Conservation (phyloP, 2,888 invertebrate genomes). For the Rhyacophila evoluta region DNA sequence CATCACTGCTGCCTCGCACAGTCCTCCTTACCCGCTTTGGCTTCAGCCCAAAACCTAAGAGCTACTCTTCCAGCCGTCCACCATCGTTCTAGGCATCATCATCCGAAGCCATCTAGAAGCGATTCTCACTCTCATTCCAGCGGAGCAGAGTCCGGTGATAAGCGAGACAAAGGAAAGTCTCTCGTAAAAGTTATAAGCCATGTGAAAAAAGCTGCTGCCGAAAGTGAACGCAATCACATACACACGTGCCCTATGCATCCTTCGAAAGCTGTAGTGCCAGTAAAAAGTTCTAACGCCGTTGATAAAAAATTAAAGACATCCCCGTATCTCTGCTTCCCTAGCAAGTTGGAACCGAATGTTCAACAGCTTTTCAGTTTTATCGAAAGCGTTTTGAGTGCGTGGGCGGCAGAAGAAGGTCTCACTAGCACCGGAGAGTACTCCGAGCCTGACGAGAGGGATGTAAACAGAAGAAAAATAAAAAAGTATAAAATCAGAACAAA, state of each 20-base stretch:
- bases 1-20: conserved; percentile 67
- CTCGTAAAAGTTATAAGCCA: conserved; percentile 56
- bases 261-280: conserved; percentile 59
- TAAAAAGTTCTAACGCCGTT: conserved; percentile 60
- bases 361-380: conserved; percentile 86
- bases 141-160: conserved; percentile 66
- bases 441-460: conserved; percentile 78
- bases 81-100: conserved; percentile 57
- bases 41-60: conserved; percentile 58
- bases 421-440: conserved; percentile 81
- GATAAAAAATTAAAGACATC: conserved; percentile 64
- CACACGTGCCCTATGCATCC: conserved; percentile 67
- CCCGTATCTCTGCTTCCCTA: conserved; percentile 68
- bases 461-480: conserved; percentile 72
- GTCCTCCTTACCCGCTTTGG: conserved; percentile 61
- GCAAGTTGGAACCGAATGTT: conserved; percentile 79
- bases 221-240: conserved; percentile 62
- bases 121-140: conserved; percentile 68
- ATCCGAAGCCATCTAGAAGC: conserved; percentile 62
- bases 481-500: conserved; percentile 76
- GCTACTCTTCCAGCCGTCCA: conserved; percentile 56
- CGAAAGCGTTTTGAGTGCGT: conserved; percentile 82
- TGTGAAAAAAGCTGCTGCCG: conserved; percentile 38
- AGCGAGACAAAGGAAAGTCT: conserved; percentile 60
- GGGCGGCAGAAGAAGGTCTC: conserved; percentile 80